Evolutionary conservation across 2,888 invertebrate genomes (phyloP).

Genomic region (Calameuta pallipes): DNA sequence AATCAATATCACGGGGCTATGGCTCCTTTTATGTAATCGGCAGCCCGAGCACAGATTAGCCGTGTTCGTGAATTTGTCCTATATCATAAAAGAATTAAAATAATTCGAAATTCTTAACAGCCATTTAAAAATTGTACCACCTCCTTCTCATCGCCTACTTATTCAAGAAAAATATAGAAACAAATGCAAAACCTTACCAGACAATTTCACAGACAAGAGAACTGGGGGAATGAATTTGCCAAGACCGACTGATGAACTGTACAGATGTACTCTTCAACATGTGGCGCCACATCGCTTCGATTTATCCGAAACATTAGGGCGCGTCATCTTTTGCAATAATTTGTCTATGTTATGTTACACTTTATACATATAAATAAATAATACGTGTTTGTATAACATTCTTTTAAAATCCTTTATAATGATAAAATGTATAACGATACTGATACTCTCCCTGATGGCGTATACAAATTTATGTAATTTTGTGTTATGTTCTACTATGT

Average conservation of each 20-base stretch:
- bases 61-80: constrained; percentile 2
- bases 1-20: constrained; percentile 30
- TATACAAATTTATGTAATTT: not conserved
- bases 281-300: not conserved
- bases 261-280: not conserved
- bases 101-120: constrained; percentile 5
- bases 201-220: constrained; percentile 34
- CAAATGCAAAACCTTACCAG: constrained; percentile 36
- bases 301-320: not conserved
- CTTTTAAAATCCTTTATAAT: not conserved
- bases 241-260: constrained; percentile 12
- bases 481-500: not conserved
- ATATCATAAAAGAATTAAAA: constrained; percentile 6
- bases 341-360: not conserved
- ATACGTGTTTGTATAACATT: not conserved
- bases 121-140: not conserved
- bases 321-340: not conserved
- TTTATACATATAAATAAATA: not conserved
- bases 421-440: not conserved
- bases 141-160: not conserved
- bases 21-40: constrained; percentile 46
- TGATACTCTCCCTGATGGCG: not conserved
- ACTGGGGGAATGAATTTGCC: constrained; percentile 25
- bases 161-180: constrained; percentile 24
- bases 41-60: constrained; percentile 6